These are phyloP conservation scores for Mustela nigripes DNA, from an alignment of 2,113 vertebrate species.

Conservation along the genomic window DNA sequence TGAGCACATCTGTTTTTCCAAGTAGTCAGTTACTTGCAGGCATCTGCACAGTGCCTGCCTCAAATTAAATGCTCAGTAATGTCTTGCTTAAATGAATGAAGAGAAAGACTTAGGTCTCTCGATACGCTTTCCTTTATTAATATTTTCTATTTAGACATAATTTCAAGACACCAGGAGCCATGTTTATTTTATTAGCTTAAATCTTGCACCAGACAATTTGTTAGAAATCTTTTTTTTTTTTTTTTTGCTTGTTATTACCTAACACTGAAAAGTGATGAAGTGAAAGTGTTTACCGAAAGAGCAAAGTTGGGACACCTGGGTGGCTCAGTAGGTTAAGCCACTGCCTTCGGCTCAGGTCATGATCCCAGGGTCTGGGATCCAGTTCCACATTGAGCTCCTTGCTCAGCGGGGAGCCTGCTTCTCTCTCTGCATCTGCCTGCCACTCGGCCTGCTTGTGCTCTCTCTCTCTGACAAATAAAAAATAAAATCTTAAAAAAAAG, in stretches of 20 bases:
- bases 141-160: conserved; percentile 73
- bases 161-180: conserved; percentile 69
- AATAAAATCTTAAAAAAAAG: too few species aligned
- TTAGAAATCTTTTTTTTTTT: not conserved
- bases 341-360: too few species aligned
- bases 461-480: too few species aligned
- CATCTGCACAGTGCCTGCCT: conserved; percentile 63
- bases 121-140: conserved; percentile 39
- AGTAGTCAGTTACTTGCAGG: not conserved
- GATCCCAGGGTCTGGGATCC: too few species aligned
- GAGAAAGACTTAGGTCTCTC: conserved; percentile 15
- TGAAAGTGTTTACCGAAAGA: not conserved
- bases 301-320: not conserved
- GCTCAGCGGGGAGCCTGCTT: too few species aligned
- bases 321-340: too few species aligned
- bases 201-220: conserved; percentile 58
- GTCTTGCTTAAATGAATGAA: conserved; percentile 60
- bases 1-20: conserved; percentile 68
- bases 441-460: too few species aligned
- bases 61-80: conserved; percentile 67
- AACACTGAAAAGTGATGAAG: not conserved
- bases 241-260: not conserved
- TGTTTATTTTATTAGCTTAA: conserved; percentile 73
- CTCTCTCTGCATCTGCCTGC: too few species aligned
- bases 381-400: too few species aligned